Evolutionary conservation across 2,888 invertebrate genomes (phyloP).

Genomic region (Arge pagana): DNA sequence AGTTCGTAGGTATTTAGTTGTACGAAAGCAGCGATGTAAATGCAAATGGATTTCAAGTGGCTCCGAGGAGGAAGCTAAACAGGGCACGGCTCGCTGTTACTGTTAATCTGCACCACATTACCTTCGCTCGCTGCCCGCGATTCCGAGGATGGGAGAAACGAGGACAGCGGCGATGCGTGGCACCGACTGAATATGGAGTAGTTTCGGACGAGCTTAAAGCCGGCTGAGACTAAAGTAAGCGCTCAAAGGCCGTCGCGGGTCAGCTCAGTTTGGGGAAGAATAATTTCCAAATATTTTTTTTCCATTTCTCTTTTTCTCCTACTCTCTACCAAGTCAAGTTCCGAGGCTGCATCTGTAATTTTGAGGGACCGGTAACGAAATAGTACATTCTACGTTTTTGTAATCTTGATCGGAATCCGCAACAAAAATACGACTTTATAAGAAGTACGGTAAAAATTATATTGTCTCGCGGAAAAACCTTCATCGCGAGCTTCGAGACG

Average conservation of each 20-base stretch:
- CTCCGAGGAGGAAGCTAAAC: constrained; percentile 16
- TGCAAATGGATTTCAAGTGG: constrained; percentile 29
- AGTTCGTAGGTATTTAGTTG: constrained; percentile 25
- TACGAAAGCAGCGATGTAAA: constrained; percentile 27
- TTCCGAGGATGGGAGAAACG: constrained; percentile 23
- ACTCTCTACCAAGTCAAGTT: too few relatives aligned
- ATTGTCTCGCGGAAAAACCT: too few relatives aligned
- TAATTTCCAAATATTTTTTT: too few relatives aligned
- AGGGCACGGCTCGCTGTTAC: constrained; percentile 20
- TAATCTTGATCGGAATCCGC: too few relatives aligned
- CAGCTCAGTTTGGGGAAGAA: neutral
- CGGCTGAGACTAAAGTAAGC: constrained; percentile 14
- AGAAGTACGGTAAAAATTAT: too few relatives aligned
- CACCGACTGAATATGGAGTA: constrained; percentile 19
- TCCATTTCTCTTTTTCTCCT: too few relatives aligned
- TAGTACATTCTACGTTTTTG: too few relatives aligned
- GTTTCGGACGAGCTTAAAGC: constrained; percentile 16
- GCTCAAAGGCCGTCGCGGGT: constrained; percentile 7
- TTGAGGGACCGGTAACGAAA: too few relatives aligned
- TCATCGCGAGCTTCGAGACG: too few relatives aligned
- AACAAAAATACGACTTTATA: too few relatives aligned
- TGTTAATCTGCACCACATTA: constrained; percentile 31
- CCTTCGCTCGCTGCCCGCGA: constrained; percentile 17
- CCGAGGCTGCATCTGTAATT: too few relatives aligned
- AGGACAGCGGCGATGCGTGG: constrained; percentile 13